Evolutionary conservation across 1,140 invertebrate genomes (phyloP), one percentile per base, ranked within the genome.

Genomic region (Sitophilus oryzae): DNA sequence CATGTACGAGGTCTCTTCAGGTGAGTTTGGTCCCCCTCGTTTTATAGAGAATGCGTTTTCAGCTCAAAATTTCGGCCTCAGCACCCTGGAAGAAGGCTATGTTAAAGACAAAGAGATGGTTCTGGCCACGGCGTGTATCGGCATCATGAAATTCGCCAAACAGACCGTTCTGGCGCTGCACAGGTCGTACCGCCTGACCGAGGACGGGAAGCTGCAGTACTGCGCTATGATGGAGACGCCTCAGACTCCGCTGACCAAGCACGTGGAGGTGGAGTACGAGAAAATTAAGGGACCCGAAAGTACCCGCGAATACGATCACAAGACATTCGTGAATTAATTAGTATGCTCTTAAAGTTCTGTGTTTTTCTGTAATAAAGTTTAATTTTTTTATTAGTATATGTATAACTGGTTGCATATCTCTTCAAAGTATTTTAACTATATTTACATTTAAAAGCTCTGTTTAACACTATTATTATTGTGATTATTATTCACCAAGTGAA

Each of bases 401-500:
- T n/a, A n/a, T n/a, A n/a, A n/a, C n/a, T n/a, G n/a, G n/a, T n/a
- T n/a, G n/a, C n/a, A n/a, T n/a, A n/a, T n/a, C n/a, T n/a, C n/a
- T n/a, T n/a, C n/a, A n/a, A n/a, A n/a, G n/a, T n/a, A n/a, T n/a
- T n/a, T n/a, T n/a, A n/a, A n/a, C n/a, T n/a, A n/a, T n/a, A n/a
- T n/a, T n/a, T n/a, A n/a, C n/a, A n/a, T n/a, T n/a, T n/a, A n/a
- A n/a, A n/a, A n/a, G n/a, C n/a, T n/a, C n/a, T n/a, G n/a, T n/a
- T n/a, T n/a, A n/a, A n/a, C n/a, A n/a, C n/a, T n/a, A n/a, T n/a
- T n/a, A n/a, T n/a, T n/a, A n/a, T n/a, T n/a, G n/a, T n/a, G n/a
- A n/a, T n/a, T n/a, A n/a, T n/a, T n/a, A n/a, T n/a, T 38, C 63
- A 88, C 85, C 85, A 87, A 60, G 85, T 86, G 67, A 91, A 91